Evolutionary conservation across 2,888 invertebrate genomes (phyloP).

Genomic region (Balanococcus diminutus): DNA sequence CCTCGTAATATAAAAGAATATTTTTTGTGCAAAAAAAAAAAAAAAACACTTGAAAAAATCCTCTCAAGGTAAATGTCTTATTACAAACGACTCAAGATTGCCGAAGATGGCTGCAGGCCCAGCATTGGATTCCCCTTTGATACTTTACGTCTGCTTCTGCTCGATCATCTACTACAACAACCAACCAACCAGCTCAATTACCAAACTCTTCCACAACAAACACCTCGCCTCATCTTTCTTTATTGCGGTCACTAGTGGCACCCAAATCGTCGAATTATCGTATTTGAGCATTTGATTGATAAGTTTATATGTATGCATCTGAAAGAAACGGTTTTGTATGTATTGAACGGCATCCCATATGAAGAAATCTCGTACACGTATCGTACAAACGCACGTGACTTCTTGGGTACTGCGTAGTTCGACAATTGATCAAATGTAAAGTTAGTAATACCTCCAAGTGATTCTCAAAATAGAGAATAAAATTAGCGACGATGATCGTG

Average conservation of each 20-base stretch:
- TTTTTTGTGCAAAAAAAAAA: too few relatives aligned
- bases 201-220: not conserved
- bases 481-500: not conserved
- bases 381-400: conserved; percentile 29
- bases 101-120: too few relatives aligned
- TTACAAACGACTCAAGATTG: too few relatives aligned
- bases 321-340: conserved; percentile 34
- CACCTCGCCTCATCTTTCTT: not conserved
- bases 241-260: not conserved
- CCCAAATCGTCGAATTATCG: not conserved
- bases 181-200: not conserved
- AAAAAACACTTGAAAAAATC: too few relatives aligned
- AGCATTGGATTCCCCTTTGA: too few relatives aligned
- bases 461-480: conserved; percentile 9
- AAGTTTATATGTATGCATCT: not conserved
- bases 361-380: conserved; percentile 29
- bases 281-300: not conserved
- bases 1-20: too few relatives aligned
- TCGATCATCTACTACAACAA: not conserved
- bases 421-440: not conserved
- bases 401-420: not conserved
- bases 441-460: not conserved
- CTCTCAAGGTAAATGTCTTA: too few relatives aligned
- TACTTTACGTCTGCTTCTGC: too few relatives aligned
- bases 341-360: not conserved